Percentiles rank a stretch among this genome's conserved stretches.
These are phyloP conservation scores for Platyura marginata DNA, from an alignment of 1,140 invertebrate species.

Conservation along the genomic window DNA sequence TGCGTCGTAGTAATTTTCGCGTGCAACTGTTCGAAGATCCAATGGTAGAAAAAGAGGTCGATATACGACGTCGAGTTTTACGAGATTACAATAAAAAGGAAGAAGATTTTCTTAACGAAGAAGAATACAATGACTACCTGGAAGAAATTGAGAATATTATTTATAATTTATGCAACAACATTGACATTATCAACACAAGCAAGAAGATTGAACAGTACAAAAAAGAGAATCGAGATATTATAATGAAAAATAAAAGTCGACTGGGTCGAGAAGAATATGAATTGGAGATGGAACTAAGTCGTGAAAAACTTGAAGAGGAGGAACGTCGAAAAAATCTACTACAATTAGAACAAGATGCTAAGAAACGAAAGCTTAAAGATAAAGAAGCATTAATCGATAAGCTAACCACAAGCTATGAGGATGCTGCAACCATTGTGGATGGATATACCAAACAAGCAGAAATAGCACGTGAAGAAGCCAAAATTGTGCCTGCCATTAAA, in stretches of 20 bases:
- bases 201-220: slow-evolving; percentile 88
- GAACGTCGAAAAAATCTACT: slow-evolving; percentile 38
- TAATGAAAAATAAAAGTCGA: slow-evolving; percentile 69
- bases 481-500: slow-evolving; percentile 22
- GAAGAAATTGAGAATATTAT: slow-evolving; percentile 84
- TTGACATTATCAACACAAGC: slow-evolving; percentile 78
- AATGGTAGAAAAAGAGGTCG: slow-evolving; percentile 91
- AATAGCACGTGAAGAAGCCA: slow-evolving; percentile 42
- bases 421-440: slow-evolving; percentile 74
- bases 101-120: slow-evolving; percentile 63
- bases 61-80: slow-evolving; percentile 76
- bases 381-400: slow-evolving; percentile 88
- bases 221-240: slow-evolving; percentile 79
- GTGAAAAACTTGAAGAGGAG: slow-evolving; percentile 51
- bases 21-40: slow-evolving; percentile 93
- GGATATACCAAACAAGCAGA: slow-evolving; percentile 54
- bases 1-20: slow-evolving; percentile 79
- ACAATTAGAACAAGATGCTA: slow-evolving; percentile 40
- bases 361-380: slow-evolving; percentile 62
- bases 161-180: slow-evolving; percentile 80
- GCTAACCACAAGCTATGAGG: slow-evolving; percentile 76
- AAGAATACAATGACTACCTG: slow-evolving; percentile 85
- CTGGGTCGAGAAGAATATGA: slow-evolving; percentile 28
- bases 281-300: slow-evolving; percentile 6
- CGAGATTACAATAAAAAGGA: slow-evolving; percentile 83